These are phyloP conservation scores for Eudyptes chrysolophus DNA, from an alignment of 2,113 vertebrate genomes.

Conservation along the genomic window DNA sequence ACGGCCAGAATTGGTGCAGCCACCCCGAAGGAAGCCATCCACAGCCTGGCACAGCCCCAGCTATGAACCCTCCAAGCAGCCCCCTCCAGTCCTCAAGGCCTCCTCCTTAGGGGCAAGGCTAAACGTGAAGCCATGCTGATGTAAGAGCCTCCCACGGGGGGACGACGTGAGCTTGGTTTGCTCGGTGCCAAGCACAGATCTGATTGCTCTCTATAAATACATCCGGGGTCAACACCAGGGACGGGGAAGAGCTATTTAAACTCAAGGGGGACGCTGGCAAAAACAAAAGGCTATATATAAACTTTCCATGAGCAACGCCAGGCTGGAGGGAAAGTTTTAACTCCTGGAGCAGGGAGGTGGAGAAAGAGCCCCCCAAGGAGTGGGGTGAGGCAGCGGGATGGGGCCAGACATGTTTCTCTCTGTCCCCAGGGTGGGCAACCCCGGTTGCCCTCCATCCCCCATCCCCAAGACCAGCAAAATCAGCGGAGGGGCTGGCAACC, in stretches of 20 bases:
- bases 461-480: not conserved
- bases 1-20: rapidly evolving
- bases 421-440: not conserved
- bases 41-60: not conserved
- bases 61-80: not conserved
- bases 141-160: not conserved
- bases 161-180: not conserved
- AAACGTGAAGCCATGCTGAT: not conserved
- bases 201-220: slow-evolving; percentile 58
- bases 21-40: not conserved
- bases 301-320: slow-evolving; percentile 51
- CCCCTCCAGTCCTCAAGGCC: not conserved
- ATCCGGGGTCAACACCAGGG: slow-evolving; percentile 48
- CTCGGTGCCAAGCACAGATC: not conserved
- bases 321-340: slow-evolving; percentile 24
- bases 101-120: not conserved
- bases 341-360: not conserved
- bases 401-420: not conserved
- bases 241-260: slow-evolving; percentile 46
- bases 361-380: not conserved
- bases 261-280: slow-evolving; percentile 27
- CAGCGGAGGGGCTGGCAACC: rapidly evolving
- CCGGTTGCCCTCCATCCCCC: not conserved
- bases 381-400: not conserved
- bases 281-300: slow-evolving; percentile 68